Evolutionary conservation across 2,797 vertebrate species (phyloP), one percentile per base, ranked within the genome.

Genomic region (Sebastes dallii): DNA sequence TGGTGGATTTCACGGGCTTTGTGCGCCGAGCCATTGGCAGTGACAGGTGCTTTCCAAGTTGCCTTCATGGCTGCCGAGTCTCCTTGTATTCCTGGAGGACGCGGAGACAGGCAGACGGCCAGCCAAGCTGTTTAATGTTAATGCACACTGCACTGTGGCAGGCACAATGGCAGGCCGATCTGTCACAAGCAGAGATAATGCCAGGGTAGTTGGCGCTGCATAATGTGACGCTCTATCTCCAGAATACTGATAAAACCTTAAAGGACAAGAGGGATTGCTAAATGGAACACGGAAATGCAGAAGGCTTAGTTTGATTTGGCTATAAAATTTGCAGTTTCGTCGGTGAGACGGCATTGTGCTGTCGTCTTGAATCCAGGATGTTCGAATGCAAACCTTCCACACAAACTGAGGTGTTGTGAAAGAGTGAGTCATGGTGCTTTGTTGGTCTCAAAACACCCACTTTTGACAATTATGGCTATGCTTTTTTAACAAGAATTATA

Each of bases 41-140:
- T 88, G 88, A 88, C 91, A 91, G 93, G 87, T 89, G 84, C 84
- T 88, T 89, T 90, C 91, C 77, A 50, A 83, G 86, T 84, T 82
- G 81, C 72, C 83, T 88, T 83, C 87, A 88, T 83, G 92, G 89
- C 89, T 91, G 89, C 86, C 32, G 80, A 86, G 87, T 92, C 88
- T 91, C 91, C 92, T 89, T 91, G 91, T 88, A 74, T 83, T 87
- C 89, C 86, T 82, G 78, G 91, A 93, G 91, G 93, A 93, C 86
- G 12, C 73, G 11, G 77, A 77, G 80, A 87, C 79, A 90, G 92
- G 91, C 91, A 93, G 89, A 76, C 83, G 72, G 91, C 91, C 85
- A 90, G 86, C 91, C 91, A 88, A 90, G 91, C 92, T 93, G 92
- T 92, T 94, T 91, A 92, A 95, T 95, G 94, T 91, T 93, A 95